These are phyloP conservation scores for Crossocerus cetratus DNA, from an alignment of 2,888 invertebrate species.

Conservation along the genomic window DNA sequence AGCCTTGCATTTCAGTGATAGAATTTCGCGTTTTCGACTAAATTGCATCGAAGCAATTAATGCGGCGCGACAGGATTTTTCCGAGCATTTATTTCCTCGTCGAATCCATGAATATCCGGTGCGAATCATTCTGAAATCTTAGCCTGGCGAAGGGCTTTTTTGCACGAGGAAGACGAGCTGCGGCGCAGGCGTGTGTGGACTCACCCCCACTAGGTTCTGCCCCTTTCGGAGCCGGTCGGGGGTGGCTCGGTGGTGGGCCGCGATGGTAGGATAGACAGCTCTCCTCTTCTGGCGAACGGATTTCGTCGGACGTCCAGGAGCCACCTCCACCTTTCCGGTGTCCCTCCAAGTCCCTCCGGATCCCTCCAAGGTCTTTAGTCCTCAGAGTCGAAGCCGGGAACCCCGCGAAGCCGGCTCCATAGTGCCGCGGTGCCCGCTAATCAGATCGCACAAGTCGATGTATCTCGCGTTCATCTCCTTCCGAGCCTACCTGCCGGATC, in stretches of 20 bases:
- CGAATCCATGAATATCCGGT: conserved; percentile 25
- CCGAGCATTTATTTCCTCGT: too few relatives aligned
- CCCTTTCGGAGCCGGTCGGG: conserved; percentile 35
- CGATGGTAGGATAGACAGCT: conserved; percentile 56
- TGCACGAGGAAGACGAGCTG: conserved; percentile 45
- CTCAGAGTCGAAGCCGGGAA: conserved; percentile 50
- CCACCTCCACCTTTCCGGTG: conserved; percentile 51
- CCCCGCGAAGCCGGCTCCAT: conserved; percentile 51
- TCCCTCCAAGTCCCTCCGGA: conserved; percentile 51
- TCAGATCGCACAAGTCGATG: conserved; percentile 57
- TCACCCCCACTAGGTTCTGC: conserved; percentile 48
- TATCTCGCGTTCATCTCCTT: conserved; percentile 33
- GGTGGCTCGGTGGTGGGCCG: conserved; percentile 52
- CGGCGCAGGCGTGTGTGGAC: conserved; percentile 54
- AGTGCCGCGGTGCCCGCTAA: conserved; percentile 62
- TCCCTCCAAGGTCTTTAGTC: conserved; percentile 52
- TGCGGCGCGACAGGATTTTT: too few relatives aligned
- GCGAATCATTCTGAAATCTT: conserved; percentile 56
- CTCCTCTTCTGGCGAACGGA: conserved; percentile 52
- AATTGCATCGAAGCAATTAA: too few relatives aligned
- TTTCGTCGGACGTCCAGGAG: conserved; percentile 47
- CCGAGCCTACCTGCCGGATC: background rate
- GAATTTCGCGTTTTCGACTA: too few relatives aligned
- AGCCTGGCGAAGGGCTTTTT: conserved; percentile 31
- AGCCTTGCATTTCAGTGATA: too few relatives aligned